A percentile compares a stretch with the other conserved stretches of the same genome.
Evolutionary conservation across 1,140 invertebrate species (phyloP).

Genomic region (Latrodectus geometricus): DNA sequence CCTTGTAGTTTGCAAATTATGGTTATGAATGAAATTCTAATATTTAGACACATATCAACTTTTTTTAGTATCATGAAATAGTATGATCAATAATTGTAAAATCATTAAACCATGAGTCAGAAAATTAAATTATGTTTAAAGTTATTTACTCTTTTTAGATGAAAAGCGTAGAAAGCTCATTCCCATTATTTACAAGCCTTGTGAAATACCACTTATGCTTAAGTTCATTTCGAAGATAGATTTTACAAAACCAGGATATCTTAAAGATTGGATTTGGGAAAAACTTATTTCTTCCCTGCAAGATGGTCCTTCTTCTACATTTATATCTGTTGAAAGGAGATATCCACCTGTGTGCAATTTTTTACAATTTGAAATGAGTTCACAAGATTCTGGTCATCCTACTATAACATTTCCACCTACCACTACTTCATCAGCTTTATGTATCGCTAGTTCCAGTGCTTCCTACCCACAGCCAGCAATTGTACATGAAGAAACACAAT

Average conservation of each 20-base stretch:
- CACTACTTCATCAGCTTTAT: background rate
- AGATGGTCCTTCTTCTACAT: conserved; percentile 37
- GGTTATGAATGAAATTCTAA: no score
- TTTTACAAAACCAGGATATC: conserved; percentile 66
- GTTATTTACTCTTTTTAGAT: conserved; percentile 6
- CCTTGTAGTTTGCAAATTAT: no score
- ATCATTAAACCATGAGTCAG: no score
- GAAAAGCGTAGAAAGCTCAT: conserved; percentile 66
- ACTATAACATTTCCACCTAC: conserved; percentile 19
- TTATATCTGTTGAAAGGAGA: background rate
- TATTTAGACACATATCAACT: no score
- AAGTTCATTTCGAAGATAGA: conserved; percentile 68
- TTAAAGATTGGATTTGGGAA: conserved; percentile 69
- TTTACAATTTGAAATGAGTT: background rate
- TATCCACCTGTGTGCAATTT: background rate
- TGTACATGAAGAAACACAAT: background rate
- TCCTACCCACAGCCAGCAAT: background rate
- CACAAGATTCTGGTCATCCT: background rate
- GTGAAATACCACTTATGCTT: conserved; percentile 67
- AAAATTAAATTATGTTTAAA: no score
- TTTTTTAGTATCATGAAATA: no score
- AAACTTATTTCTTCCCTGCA: conserved; percentile 67
- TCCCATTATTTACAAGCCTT: conserved; percentile 67
- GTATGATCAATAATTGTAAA: no score
- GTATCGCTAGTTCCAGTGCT: background rate